Base-by-base conservation (phyloP, 2,888 invertebrate species). In the Tachina grossa region DNA sequence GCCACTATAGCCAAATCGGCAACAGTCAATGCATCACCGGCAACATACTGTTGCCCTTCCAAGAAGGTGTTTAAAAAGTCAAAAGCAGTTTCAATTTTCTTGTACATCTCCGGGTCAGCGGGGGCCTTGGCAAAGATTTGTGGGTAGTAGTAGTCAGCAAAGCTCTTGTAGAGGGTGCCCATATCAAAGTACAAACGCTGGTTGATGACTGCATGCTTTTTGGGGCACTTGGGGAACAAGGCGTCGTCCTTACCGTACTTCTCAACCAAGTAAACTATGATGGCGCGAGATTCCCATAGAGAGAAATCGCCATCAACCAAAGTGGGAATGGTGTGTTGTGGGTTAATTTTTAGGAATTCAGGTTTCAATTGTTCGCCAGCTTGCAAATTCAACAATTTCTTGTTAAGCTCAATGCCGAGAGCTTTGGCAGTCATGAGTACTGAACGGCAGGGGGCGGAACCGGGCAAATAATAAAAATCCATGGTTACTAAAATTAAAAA, bases 211-310 rank as follows among this genome's bases (percentile, higher is more conserved):
- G 96, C 97, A 16, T 96, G 94, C 85, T 95, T 95, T 88, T 95
- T 94, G 0, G 96, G 95, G 87, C 96, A 96, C 88, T 95, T 96
- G 0, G 97, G 97, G 88, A 93, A 94, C 47, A 97, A 92, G 0
- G 94, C 93, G 88, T 96, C 94, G 14, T n/a, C 41, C 91, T 96
- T 96, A 55, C 95, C 96, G 90, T 97, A 97, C 89, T 96, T 95
- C 92, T 95, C 95, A 22, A 94, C 95, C 90, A 97, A 93, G 93
- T 97, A 97, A 0, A 94, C 93, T 92, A 96, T 94, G 91, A 97
- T 97, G 83, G 96, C 96, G 63, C 96, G 95, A 71, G 97, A 97
- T 93, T 97, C 97, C 94, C 96, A 96, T 74, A 97, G 91, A 39
- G 94, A 92, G 90, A 97, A 95, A 0, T 96, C 97, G 89, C 96